These are phyloP conservation scores for Antitype chi DNA, from an alignment of 2,888 invertebrate species.

Conservation along the genomic window DNA sequence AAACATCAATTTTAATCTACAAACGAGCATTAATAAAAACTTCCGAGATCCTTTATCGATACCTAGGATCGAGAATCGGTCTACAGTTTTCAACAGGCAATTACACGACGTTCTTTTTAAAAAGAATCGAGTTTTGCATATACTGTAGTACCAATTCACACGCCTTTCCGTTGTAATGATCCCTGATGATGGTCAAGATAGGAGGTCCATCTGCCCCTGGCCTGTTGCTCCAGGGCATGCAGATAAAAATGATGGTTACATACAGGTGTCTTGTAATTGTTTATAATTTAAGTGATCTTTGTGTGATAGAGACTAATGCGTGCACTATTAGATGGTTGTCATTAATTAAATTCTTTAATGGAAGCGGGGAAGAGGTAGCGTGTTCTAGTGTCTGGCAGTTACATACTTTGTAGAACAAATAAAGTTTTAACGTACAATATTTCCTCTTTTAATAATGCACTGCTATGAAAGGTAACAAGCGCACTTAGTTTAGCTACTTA, in stretches of 20 bases:
- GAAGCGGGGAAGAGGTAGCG: background rate
- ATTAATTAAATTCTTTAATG: slow-evolving; percentile 28
- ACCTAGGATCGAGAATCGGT: slow-evolving; percentile 47
- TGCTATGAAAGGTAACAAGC: background rate
- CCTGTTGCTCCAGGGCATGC: slow-evolving; percentile 1
- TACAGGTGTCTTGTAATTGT: slow-evolving; percentile 51
- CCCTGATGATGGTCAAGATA: slow-evolving; percentile 33
- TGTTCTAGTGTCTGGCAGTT: background rate
- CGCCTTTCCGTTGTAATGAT: slow-evolving; percentile 56
- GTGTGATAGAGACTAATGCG: slow-evolving; percentile 33
- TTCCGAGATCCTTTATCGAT: slow-evolving; percentile 46
- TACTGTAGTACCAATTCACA: slow-evolving; percentile 32
- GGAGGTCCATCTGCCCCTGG: slow-evolving; percentile 40
- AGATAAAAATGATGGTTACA: slow-evolving; percentile 33
- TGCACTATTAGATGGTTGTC: slow-evolving; percentile 31
- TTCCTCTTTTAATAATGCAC: background rate
- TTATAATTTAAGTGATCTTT: slow-evolving; percentile 31
- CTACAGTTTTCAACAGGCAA: slow-evolving; percentile 47
- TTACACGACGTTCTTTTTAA: slow-evolving; percentile 30
- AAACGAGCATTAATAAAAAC: slow-evolving; percentile 42
- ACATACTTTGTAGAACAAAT: slow-evolving; percentile 2
- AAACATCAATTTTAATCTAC: slow-evolving; percentile 42
- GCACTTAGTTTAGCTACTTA: background rate
- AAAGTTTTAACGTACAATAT: background rate
- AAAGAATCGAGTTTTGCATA: slow-evolving; percentile 56